Conservation (phyloP, 2,113 vertebrate species). For the Donacobius atricapilla region DNA sequence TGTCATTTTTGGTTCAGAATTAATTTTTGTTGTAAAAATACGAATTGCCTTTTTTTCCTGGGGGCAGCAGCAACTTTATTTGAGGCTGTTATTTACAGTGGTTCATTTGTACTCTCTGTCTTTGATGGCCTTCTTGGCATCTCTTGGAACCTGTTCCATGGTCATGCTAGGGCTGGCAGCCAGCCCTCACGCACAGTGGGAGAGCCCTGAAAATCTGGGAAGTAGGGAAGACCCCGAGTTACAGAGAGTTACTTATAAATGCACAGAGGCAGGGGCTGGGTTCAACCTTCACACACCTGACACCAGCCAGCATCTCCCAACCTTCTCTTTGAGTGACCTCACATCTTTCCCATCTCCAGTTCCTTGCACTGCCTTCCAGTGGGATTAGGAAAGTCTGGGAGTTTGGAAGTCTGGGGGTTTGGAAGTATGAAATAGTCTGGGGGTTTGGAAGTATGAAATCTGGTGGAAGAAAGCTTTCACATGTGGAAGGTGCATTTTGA, state of each 20-base stretch:
- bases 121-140: not conserved
- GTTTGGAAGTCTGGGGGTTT: not conserved
- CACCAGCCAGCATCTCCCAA: not conserved
- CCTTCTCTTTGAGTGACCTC: not conserved
- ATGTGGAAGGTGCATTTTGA: constrained; percentile 5
- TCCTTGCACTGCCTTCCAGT: not conserved
- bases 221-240: not conserved
- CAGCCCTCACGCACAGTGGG: rapidly evolving
- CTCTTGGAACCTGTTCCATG: not conserved
- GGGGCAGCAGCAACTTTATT: not conserved
- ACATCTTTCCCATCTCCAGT: rapidly evolving
- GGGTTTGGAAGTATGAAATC: not conserved
- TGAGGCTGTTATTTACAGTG: not conserved
- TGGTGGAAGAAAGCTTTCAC: not conserved
- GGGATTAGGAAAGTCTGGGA: not conserved
- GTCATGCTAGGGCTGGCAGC: not conserved
- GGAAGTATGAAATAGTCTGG: not conserved
- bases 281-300: not conserved
- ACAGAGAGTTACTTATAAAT: not conserved
- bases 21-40: not conserved
- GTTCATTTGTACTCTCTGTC: not conserved
- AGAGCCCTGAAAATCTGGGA: not conserved
- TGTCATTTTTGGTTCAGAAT: not conserved
- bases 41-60: not conserved
- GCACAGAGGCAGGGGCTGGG: not conserved